Evolutionary conservation across 2,113 vertebrate species (phyloP), one percentile per base, ranked within the genome.

Genomic region (Maccullochella peelii): DNA sequence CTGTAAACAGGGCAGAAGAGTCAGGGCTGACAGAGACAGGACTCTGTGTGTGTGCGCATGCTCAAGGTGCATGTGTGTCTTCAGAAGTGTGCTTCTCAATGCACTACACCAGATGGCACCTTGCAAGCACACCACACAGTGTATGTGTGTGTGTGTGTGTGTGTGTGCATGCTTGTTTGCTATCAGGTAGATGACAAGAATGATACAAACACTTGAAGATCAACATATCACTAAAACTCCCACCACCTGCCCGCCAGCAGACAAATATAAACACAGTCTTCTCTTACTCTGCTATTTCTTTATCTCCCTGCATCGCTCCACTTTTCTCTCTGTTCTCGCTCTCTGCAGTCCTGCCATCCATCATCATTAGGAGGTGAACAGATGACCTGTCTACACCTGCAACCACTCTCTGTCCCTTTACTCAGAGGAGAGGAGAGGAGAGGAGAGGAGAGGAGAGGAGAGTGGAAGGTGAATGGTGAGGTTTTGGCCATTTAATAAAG

Each of bases 301-400:
- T 90, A 91, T 93, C 91, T 86, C 63, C 66, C 58, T 62, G 83
- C 79, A 90, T 93, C 40, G 83, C 84, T 89, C 86, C 79, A 83
- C 84, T 89, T 91, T 89, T 61, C 79, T 77, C 89, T 65, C 62
- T 68, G 50, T 80, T 80, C 82, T 65, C 27, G 74, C 90, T 74
- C 85, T 86, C 77, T 71, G 86, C 89, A 88, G 77, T 67, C 54
- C 52, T 74, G 83, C 91, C 83, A 94, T 94, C 93, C 75, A 80
- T 95, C 93, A 94, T 92, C 92, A 95, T 95, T 95, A 94, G 91
- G 85, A 85, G 85, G 87, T 1, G 57, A 85, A 93, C 89, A 84
- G 86, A 94, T 92, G 91, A 88, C 90, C 89, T 87, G 89, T 92
- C 92, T 82, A 86, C 90, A 90, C 87, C 89, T 90, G 91, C 82